Conservation (phyloP, 2,797 vertebrate genomes). For the Gobionotothen gibberifrons region DNA sequence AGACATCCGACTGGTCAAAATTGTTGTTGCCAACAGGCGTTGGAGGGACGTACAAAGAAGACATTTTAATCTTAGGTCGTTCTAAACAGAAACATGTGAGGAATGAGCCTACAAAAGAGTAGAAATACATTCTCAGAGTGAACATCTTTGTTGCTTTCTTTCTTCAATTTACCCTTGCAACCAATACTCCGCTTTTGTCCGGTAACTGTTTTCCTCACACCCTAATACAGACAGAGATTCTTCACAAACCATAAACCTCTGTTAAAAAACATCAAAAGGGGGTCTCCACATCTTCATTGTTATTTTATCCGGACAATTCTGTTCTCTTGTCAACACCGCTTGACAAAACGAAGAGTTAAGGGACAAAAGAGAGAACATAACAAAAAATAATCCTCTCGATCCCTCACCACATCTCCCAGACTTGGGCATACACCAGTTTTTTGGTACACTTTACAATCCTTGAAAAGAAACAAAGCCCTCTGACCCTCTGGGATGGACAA, state of each 20-base stretch:
- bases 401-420: neutral
- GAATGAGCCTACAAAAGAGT: slow-evolving; percentile 30
- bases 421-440: neutral
- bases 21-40: slow-evolving; percentile 23
- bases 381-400: neutral
- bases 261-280: neutral
- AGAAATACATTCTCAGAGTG: slow-evolving; percentile 9
- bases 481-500: neutral
- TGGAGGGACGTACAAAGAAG: slow-evolving; percentile 25
- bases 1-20: slow-evolving; percentile 38
- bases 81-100: slow-evolving; percentile 28
- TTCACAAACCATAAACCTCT: neutral
- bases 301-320: neutral
- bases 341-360: neutral
- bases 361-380: neutral
- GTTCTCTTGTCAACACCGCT: neutral
- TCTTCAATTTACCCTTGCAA: slow-evolving; percentile 17
- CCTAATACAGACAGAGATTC: slow-evolving; percentile 16
- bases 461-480: neutral
- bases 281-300: neutral
- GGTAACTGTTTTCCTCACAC: slow-evolving; percentile 8
- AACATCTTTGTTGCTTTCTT: slow-evolving; percentile 21
- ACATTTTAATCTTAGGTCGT: slow-evolving; percentile 21
- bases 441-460: neutral
- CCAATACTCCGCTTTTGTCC: neutral